Evolutionary conservation across 2,888 invertebrate genomes (phyloP).

Genomic region (Drosophila cracens): DNA sequence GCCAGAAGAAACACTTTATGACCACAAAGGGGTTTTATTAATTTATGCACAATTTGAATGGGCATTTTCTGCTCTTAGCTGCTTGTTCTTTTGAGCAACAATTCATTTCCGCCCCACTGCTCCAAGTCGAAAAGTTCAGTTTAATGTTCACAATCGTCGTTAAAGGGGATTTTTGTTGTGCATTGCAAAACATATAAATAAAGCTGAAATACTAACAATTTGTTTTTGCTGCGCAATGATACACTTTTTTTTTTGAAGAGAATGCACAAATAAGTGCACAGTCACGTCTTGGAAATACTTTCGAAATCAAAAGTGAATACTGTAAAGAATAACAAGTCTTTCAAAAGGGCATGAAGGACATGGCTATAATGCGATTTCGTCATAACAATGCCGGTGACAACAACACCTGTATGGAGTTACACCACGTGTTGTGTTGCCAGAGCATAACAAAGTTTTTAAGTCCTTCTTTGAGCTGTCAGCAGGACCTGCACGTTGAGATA

Average conservation of each 20-base stretch:
- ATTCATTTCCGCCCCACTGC: slow-evolving; percentile 34
- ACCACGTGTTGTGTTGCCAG: slow-evolving; percentile 45
- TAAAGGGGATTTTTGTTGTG: not conserved
- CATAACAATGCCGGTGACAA: slow-evolving; percentile 20
- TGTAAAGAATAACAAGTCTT: slow-evolving; percentile 18
- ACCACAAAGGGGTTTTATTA: slow-evolving; percentile 47
- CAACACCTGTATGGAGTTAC: slow-evolving; percentile 37
- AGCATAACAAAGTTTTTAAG: slow-evolving; percentile 51
- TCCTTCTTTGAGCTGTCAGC: slow-evolving; percentile 72
- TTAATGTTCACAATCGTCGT: not conserved
- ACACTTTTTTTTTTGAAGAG: not conserved
- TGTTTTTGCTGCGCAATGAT: not conserved
- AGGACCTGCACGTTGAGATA: slow-evolving; percentile 54
- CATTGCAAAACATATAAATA: not conserved
- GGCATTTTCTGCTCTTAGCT: not conserved
- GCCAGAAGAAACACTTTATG: slow-evolving; percentile 46
- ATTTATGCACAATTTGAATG: slow-evolving; percentile 23
- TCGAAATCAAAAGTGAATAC: slow-evolving; percentile 10
- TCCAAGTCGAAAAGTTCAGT: not conserved
- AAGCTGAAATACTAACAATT: not conserved
- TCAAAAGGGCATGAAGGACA: slow-evolving; percentile 8
- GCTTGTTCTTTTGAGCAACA: slow-evolving; percentile 16
- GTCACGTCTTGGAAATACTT: slow-evolving; percentile 19
- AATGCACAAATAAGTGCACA: slow-evolving; percentile 13
- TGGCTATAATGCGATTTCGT: slow-evolving; percentile 34